A percentile compares a stretch with the other conserved stretches of the same genome.
phyloP scores from a whole-genome alignment of 2,113 vertebrate species.

The Hemicordylus capensis region DNA sequence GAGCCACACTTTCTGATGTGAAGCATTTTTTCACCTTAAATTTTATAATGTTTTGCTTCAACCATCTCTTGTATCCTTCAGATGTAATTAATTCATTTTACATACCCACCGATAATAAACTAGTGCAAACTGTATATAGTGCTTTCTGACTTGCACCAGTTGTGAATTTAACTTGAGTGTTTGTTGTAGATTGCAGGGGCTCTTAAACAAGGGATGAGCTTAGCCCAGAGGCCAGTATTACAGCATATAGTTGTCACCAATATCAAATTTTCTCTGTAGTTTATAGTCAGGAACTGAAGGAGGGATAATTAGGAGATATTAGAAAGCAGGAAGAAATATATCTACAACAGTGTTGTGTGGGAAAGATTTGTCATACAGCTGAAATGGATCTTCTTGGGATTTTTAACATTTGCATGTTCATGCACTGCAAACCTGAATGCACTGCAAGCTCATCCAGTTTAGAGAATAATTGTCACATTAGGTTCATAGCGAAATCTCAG shows the following conservation, averaged over 20 bases:
- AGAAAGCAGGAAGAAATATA: not conserved
- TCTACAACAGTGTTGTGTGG: not conserved
- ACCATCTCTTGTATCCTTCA: not conserved
- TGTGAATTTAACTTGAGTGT: not conserved
- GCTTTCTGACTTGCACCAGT: not conserved
- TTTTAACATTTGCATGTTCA: not conserved
- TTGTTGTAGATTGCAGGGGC: not conserved
- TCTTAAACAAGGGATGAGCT: not conserved
- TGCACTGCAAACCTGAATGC: not conserved
- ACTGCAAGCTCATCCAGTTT: not conserved
- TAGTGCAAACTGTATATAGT: not conserved
- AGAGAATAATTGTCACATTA: not conserved
- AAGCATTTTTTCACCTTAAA: not conserved
- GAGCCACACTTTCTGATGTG: not conserved
- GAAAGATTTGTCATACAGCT: too few relatives aligned
- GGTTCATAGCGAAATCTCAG: not conserved
- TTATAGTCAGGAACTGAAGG: not conserved
- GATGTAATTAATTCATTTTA: not conserved
- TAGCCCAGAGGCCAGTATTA: not conserved
- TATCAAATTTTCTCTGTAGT: not conserved
- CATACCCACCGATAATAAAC: not conserved
- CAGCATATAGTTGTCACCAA: not conserved
- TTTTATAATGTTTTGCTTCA: not conserved
- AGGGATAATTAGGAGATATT: not conserved
- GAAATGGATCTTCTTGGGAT: not conserved